Evolutionary conservation across 1,140 invertebrate genomes (phyloP).

Genomic region (Anadara kagoshimensis): DNA sequence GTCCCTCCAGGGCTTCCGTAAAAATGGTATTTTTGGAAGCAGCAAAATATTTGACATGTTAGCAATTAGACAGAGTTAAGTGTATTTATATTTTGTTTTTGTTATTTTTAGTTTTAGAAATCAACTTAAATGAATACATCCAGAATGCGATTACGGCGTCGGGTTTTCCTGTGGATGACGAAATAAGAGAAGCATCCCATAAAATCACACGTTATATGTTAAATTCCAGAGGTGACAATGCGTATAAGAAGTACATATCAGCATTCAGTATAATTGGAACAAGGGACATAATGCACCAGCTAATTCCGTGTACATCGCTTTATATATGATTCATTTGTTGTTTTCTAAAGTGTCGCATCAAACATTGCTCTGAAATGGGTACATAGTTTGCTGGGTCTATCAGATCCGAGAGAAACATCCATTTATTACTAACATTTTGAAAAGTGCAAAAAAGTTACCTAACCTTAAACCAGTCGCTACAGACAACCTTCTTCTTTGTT

Average conservation of each 20-base stretch:
- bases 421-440: not conserved
- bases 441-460: not conserved
- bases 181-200: not conserved
- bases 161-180: not conserved
- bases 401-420: not conserved
- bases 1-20: too few species aligned
- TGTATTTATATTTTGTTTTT: not conserved
- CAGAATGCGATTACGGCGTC: not conserved
- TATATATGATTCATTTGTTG: too few species aligned
- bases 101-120: not conserved
- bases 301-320: not conserved
- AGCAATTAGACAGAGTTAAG: not conserved
- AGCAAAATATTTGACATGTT: not conserved
- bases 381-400: not conserved
- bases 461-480: not conserved
- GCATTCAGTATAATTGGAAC: not conserved
- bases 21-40: conserved; percentile 2
- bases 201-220: not conserved
- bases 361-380: not conserved
- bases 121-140: not conserved
- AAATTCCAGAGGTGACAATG: not conserved
- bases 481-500: not conserved
- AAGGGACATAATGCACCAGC: not conserved
- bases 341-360: too few species aligned
- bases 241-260: not conserved